Conservation (phyloP, 2,888 invertebrate genomes). For the Ornithoptera alexandrae region DNA sequence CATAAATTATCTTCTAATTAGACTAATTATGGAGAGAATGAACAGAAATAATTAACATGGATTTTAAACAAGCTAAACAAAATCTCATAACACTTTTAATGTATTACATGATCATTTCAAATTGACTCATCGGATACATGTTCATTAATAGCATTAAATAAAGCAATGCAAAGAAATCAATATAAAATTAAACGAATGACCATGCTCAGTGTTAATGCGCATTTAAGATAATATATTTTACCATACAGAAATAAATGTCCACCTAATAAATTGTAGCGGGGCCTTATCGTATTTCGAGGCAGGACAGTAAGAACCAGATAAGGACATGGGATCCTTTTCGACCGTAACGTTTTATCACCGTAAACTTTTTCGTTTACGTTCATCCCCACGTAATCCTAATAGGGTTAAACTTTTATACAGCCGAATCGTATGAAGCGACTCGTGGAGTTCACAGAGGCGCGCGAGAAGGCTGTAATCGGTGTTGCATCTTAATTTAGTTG, state of each 20-base stretch:
- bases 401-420: slow-evolving; percentile 35
- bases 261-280: slow-evolving; percentile 71
- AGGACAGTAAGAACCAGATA: slow-evolving; percentile 72
- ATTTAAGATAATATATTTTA: slow-evolving; percentile 79
- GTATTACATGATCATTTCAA: not conserved
- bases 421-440: slow-evolving; percentile 45
- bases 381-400: slow-evolving; percentile 36
- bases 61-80: too few relatives aligned
- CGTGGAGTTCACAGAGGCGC: slow-evolving; percentile 45
- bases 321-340: slow-evolving; percentile 54
- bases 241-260: slow-evolving; percentile 75
- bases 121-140: not conserved
- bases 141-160: not conserved
- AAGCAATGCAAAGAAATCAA: slow-evolving; percentile 44
- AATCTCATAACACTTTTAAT: too few relatives aligned
- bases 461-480: slow-evolving; percentile 65
- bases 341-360: slow-evolving; percentile 43
- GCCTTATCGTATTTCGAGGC: slow-evolving; percentile 71
- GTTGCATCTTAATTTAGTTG: slow-evolving; percentile 79
- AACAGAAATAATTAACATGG: too few relatives aligned
- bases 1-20: not conserved
- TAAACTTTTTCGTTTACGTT: slow-evolving; percentile 56
- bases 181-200: slow-evolving; percentile 65
- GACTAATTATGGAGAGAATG: not conserved
- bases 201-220: slow-evolving; percentile 75